These are phyloP conservation scores for Eumacrocentrus americanus DNA, from an alignment of 2,888 invertebrate species.

Conservation along the genomic window DNA sequence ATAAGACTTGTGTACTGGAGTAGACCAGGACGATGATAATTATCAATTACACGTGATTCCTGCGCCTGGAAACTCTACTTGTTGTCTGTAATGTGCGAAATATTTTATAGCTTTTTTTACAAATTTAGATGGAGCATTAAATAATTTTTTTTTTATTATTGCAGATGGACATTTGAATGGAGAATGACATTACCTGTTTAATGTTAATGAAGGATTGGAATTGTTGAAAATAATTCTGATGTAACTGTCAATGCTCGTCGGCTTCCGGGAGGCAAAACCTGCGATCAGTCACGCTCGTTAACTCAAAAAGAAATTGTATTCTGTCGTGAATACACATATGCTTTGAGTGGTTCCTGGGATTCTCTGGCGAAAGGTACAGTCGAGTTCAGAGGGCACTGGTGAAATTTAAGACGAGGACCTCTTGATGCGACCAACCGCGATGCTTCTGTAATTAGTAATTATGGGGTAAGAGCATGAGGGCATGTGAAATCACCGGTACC, in stretches of 20 bases:
- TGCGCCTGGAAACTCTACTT: conserved; percentile 1
- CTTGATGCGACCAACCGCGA: not conserved
- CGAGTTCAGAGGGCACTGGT: conserved; percentile 2
- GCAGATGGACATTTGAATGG: not conserved
- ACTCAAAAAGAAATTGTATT: conserved; percentile 28
- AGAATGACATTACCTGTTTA: no score
- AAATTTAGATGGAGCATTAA: conserved; percentile 7
- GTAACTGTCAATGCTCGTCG: not conserved
- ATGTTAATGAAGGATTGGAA: no score
- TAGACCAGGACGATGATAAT: conserved; percentile 36
- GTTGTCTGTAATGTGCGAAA: no score
- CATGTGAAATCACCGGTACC: conserved; percentile 21
- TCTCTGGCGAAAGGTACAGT: not conserved
- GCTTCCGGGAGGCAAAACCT: conserved; percentile 36
- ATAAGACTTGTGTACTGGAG: not conserved
- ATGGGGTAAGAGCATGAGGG: conserved; percentile 6
- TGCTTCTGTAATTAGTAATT: conserved; percentile 23
- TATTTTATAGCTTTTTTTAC: conserved; percentile 22
- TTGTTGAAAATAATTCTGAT: not conserved
- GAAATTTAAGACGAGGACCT: not conserved
- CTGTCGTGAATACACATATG: not conserved
- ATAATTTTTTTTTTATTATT: conserved; percentile 1
- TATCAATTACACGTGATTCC: conserved; percentile 39
- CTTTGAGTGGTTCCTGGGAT: not conserved
- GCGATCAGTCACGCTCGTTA: conserved; percentile 50